Evolutionary conservation across 2,113 vertebrate species (phyloP), one percentile per base, ranked within the genome.

Genomic region (Stercorarius parasiticus): DNA sequence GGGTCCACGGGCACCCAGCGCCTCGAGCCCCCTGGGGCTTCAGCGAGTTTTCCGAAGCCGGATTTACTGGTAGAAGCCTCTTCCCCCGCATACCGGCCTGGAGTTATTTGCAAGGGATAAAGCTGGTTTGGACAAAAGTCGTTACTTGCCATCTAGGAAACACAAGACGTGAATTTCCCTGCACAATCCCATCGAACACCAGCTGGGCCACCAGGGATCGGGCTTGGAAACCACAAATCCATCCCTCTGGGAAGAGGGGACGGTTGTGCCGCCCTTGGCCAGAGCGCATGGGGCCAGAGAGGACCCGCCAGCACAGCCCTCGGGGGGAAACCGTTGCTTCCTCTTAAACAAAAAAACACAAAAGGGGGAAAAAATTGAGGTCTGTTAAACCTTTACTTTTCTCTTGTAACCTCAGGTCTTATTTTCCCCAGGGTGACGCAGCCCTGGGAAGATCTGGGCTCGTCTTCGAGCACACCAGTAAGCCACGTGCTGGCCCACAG

Each of bases 231-330:
- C 72, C 80, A 36, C 72, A 64, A 38, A 62, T 7, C 40, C 45
- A 6, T 4, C 55, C 71, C 64, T 47, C 53, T 23, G 13, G 61
- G 61, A 62, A 23, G 61, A 45, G 53, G 38, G 15, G 45, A 36
- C 14, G 8, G 18, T 38, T 10, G 78, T 27, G 5, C 10, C 7
- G 70, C 55, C 66, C 47, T 34, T 10, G 45, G 29, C 53, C 22
- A 4, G 58, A 40, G 49, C 1, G 6, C 36, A 5, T 15, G 0
- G 4, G n/a, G 58, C 23, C 77, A 27, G 61, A 1, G 5, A 22
- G 22, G 61, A 38, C 32, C 15, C 43, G 8, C 25, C 25, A 5
- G 8, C 2, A 2, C 8, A 21, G 12, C 36, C 38, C 71, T 55
- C 55, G 2, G 0, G 10, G 65, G 81, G 55, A 21, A 30, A n/a